Evolutionary conservation across 2,113 vertebrate species (phyloP).

Genomic region (Piprites chloris): DNA sequence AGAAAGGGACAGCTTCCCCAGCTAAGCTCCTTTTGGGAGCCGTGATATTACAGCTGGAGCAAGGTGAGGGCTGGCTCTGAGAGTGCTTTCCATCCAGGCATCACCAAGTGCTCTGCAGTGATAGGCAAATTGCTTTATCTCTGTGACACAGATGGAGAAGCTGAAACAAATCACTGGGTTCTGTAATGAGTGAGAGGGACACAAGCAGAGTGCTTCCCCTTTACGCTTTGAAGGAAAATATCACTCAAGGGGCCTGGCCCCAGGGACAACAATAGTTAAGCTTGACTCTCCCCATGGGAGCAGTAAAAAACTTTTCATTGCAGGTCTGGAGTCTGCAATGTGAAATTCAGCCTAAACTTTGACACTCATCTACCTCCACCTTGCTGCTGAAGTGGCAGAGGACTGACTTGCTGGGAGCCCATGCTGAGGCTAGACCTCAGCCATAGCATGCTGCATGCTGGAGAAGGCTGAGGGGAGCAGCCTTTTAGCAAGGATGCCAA

Average conservation of each 20-base stretch:
- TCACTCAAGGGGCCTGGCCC: background rate
- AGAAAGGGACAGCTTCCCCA: background rate
- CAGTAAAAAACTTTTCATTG: background rate
- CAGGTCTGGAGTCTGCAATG: background rate
- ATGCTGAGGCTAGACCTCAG: background rate
- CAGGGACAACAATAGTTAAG: background rate
- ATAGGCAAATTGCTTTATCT: constrained; percentile 56
- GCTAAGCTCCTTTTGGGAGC: background rate
- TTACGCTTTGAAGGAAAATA: background rate
- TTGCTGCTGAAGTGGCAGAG: background rate
- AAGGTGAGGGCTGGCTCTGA: background rate
- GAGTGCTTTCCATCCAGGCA: background rate
- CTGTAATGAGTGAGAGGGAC: background rate
- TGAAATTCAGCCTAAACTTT: background rate
- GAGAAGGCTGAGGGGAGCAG: background rate
- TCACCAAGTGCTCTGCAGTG: background rate
- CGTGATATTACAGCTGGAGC: background rate
- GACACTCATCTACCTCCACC: background rate
- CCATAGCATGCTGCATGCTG: fast-evolving
- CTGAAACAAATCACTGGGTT: constrained; percentile 31
- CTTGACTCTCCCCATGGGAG: background rate
- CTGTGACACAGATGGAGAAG: constrained; percentile 28
- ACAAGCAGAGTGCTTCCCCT: background rate
- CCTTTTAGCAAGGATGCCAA: background rate
- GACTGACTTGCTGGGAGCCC: background rate